These are phyloP conservation scores for Chydorus sphaericus DNA, from an alignment of 2,888 invertebrate species.

Conservation along the genomic window DNA sequence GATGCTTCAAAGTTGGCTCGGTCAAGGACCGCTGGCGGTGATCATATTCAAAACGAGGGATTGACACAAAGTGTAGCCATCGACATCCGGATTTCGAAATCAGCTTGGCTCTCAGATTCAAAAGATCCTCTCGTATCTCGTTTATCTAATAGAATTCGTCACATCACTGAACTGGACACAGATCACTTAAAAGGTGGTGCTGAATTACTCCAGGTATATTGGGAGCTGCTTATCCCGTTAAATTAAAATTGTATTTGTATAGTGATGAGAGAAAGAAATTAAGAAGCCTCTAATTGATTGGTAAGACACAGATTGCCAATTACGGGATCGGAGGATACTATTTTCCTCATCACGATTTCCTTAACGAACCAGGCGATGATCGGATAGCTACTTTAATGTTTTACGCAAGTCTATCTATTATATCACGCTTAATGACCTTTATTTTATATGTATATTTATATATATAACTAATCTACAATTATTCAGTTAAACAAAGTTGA, in stretches of 20 bases:
- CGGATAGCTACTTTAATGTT: slow-evolving; percentile 24
- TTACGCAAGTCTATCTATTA: slow-evolving; percentile 22
- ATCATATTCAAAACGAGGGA: slow-evolving; percentile 23
- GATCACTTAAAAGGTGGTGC: slow-evolving; percentile 21
- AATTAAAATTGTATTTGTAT: no score
- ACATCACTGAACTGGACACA: slow-evolving; percentile 25
- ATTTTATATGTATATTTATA: no score
- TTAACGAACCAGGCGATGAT: slow-evolving; percentile 20
- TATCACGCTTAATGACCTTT: no score
- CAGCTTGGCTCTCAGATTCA: slow-evolving; percentile 26
- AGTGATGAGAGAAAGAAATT: no score
- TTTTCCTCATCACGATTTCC: slow-evolving; percentile 28
- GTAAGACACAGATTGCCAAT: slow-evolving; percentile 27
- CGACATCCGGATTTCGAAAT: slow-evolving; percentile 26
- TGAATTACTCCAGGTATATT: slow-evolving; percentile 23
- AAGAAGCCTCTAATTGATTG: neutral
- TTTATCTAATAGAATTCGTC: slow-evolving; percentile 22
- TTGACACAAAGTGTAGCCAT: slow-evolving; percentile 23
- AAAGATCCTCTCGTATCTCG: slow-evolving; percentile 20
- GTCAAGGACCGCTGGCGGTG: no score
- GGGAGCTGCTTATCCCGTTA: no score
- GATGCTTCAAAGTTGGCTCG: slow-evolving; percentile 24
- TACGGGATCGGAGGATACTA: slow-evolving; percentile 34
- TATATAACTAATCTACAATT: no score
- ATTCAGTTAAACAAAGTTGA: slow-evolving; percentile 21